Evolutionary conservation across 2,113 vertebrate species (phyloP).

Genomic region (Nettapus auritus): DNA sequence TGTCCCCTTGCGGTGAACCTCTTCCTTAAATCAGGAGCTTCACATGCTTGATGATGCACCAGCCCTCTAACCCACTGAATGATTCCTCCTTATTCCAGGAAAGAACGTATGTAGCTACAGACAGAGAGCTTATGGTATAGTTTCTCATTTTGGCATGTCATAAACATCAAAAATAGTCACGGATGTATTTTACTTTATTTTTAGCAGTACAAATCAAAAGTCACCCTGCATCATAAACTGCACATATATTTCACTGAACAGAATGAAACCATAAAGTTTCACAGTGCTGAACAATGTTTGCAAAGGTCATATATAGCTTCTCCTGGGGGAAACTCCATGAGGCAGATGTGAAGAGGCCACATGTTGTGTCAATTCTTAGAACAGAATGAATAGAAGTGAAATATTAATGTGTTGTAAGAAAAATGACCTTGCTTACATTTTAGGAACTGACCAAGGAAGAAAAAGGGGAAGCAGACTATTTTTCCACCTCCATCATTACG

Average conservation of each 20-base stretch:
- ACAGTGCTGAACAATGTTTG: background rate
- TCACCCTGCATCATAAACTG: background rate
- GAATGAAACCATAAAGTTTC: background rate
- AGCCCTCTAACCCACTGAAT: background rate
- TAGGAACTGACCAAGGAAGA: background rate
- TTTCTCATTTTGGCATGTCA: background rate
- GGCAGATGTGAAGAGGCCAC: slow-evolving; percentile 27
- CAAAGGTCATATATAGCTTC: background rate
- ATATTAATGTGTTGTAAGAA: slow-evolving; percentile 1
- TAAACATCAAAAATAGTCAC: background rate
- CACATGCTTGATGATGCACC: background rate
- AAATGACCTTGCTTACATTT: background rate
- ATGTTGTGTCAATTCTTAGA: background rate
- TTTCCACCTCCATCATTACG: background rate
- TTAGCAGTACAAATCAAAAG: background rate
- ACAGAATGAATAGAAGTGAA: slow-evolving; percentile 9
- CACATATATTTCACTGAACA: background rate
- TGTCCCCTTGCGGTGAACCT: background rate
- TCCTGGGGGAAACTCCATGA: background rate
- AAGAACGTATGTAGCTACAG: background rate
- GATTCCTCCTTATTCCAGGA: background rate
- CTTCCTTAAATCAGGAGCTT: background rate
- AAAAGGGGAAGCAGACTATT: background rate
- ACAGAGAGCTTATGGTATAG: background rate
- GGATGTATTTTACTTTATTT: background rate